phyloP scores from a whole-genome alignment of 2,888 invertebrate species.

The Mongoloraphidia duomilia region DNA sequence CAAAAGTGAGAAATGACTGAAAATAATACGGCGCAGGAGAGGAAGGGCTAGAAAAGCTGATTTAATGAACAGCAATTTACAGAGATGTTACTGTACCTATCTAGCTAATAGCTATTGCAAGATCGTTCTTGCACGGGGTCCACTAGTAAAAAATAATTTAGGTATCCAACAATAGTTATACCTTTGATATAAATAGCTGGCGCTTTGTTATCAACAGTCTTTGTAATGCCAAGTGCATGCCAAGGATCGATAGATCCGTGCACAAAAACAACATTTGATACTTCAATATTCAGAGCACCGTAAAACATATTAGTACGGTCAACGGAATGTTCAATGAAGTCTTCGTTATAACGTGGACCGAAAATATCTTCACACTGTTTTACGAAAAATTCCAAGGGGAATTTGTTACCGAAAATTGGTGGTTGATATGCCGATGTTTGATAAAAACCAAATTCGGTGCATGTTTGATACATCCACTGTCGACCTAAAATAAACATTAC shows the following conservation, averaged over 20 bases:
- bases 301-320: conserved; percentile 64
- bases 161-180: conserved; percentile 20
- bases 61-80: background rate
- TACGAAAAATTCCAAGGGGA: conserved; percentile 62
- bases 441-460: conserved; percentile 91
- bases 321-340: conserved; percentile 45
- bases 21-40: background rate
- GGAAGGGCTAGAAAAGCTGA: too few relatives aligned
- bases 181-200: conserved; percentile 65
- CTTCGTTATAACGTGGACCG: conserved; percentile 51
- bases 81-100: background rate
- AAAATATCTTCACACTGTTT: conserved; percentile 74
- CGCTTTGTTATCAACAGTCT: conserved; percentile 36
- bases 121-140: too few relatives aligned
- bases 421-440: conserved; percentile 64
- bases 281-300: conserved; percentile 56
- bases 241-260: conserved; percentile 85
- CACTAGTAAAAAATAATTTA: background rate
- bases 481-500: conserved; percentile 37
- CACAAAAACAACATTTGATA: conserved; percentile 64
- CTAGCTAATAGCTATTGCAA: background rate
- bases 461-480: conserved; percentile 91
- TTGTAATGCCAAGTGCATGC: conserved; percentile 64
- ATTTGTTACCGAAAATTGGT: conserved; percentile 56
- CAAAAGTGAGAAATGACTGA: too few relatives aligned